Conservation (phyloP, 1,140 invertebrate genomes). For the Pygmarrhopalites habei region DNA sequence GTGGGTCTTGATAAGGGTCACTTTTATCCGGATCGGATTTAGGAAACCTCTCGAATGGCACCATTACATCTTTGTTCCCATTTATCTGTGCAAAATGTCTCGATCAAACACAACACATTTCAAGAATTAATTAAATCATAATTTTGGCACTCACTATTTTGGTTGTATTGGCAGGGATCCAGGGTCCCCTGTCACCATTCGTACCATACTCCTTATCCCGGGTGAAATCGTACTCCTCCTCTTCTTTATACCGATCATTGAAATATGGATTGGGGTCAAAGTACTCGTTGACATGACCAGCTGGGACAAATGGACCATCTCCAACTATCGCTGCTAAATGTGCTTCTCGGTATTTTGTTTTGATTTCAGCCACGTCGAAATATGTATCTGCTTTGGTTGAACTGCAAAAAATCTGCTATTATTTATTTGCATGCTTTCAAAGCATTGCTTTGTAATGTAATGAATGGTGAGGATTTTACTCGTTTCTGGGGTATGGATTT, state of each 20-base stretch:
- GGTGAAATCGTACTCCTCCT: constrained; percentile 31
- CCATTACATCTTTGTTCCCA: constrained; percentile 36
- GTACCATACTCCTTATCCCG: constrained; percentile 3
- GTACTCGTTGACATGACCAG: constrained; percentile 17
- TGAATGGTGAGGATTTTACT: no score
- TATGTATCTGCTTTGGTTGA: constrained; percentile 33
- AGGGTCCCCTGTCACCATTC: constrained; percentile 20
- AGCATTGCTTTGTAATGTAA: no score
- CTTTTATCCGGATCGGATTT: constrained; percentile 13
- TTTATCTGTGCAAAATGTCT: constrained; percentile 20
- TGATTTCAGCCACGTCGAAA: constrained; percentile 25
- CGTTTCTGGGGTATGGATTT: constrained; percentile 28
- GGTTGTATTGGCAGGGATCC: constrained; percentile 17
- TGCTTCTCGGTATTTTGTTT: constrained; percentile 22
- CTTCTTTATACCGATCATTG: constrained; percentile 28
- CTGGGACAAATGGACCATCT: constrained; percentile 17
- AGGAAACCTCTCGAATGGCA: constrained; percentile 29
- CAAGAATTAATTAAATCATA: background rate
- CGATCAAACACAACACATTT: background rate
- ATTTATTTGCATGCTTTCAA: no score
- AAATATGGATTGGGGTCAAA: constrained; percentile 37
- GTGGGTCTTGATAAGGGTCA: constrained; percentile 20
- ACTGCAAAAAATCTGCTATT: no score
- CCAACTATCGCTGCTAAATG: constrained; percentile 16
- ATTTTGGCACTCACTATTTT: constrained; percentile 17